Conservation (phyloP, 2,888 invertebrate genomes). For the Agrochola lota region DNA sequence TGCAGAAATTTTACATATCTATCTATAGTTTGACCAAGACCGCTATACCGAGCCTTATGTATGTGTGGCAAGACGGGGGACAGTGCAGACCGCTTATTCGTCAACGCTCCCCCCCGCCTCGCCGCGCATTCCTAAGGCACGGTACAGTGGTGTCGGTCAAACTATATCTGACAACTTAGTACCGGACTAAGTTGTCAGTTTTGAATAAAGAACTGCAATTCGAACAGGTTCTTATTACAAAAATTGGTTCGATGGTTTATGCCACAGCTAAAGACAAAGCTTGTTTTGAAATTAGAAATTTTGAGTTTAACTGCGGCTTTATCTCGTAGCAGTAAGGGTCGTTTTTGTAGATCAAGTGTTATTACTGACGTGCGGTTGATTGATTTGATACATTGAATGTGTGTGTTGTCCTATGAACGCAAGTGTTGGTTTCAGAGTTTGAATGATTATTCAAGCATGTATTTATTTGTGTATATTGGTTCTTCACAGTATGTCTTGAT, state of each 20-base stretch:
- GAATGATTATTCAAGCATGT: conserved; percentile 35
- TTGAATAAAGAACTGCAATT: not conserved
- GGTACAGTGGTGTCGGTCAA: no score
- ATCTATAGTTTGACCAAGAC: no score
- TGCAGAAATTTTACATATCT: no score
- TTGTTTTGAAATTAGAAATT: not conserved
- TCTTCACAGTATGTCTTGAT: conserved; percentile 2
- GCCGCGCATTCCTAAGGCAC: no score
- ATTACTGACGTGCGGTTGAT: not conserved
- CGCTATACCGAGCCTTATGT: no score
- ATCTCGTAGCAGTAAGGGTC: not conserved
- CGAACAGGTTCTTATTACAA: not conserved
- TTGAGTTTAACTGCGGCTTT: not conserved
- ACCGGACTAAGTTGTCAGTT: not conserved
- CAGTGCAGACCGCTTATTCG: no score
- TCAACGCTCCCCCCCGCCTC: no score
- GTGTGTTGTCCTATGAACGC: conserved; percentile 30
- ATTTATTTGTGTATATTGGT: not conserved
- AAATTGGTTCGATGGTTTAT: not conserved
- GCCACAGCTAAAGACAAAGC: not conserved
- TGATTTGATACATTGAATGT: conserved; percentile 8
- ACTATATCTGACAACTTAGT: not conserved
- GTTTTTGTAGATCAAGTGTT: not conserved
- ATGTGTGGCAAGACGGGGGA: no score
- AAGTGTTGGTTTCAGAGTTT: not conserved